Base-by-base conservation (phyloP, 1,140 invertebrate genomes). In the Trypoxylus dichotomus region DNA sequence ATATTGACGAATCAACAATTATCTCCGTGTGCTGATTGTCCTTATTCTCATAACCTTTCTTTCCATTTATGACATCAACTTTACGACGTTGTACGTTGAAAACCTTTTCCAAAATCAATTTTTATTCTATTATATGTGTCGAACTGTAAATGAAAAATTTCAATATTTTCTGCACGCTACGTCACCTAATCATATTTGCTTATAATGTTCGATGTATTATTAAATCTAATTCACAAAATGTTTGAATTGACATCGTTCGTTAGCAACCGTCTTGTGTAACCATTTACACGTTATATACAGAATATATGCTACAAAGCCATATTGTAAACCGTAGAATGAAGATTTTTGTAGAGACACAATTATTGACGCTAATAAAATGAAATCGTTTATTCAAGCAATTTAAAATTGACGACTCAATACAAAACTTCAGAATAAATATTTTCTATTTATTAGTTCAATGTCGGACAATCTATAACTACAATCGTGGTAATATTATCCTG, bases 381-480 rank as follows among this genome's bases (percentile, higher is more conserved):
- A 60, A 68, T 68, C 60, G 60, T 68, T 68, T 68, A 68, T 68
- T 68, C 24, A 68, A 68, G 24, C 27, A 68, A 68, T 68, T 68
- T 68, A 68, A 68, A 68, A 27, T 68, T 68, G 60, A 68, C 60
- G 60, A 68, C 60, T 68, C 27, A 68, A 68, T 68, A 68, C 60
- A 24, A 54, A 68, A 68, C 60, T 68, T 27, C 60, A 68, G 21
- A 68, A 68, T 27, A 68, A 68, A 68, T 68, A 68, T 68, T 68
- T 68, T 68, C 60, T 68, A 68, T 68, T 68, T 68, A 68, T 68
- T 68, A 68, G 27, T 68, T 68, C 60, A 68, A 68, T 68, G 60
- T 8, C 60, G 60, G 60, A 68, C 60, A 68, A 68, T 68, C 60
- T 68, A 68, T 25, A 68, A 68, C 60, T 29, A 68, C 15, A 68